phyloP scores from a whole-genome alignment of 2,888 invertebrate species.

The Eilema griseolum region DNA sequence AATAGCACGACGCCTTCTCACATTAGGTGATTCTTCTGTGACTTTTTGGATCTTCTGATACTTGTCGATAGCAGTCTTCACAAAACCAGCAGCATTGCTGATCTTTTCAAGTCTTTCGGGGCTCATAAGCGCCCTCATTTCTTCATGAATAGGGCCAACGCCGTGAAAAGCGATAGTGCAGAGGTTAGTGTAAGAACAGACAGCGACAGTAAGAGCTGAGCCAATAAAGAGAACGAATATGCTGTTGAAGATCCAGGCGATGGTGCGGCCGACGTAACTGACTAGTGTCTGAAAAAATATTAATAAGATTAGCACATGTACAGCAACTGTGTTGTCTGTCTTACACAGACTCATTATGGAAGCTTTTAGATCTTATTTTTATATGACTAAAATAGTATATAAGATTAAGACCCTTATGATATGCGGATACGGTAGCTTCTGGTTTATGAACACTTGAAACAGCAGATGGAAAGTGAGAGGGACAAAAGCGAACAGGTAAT shows the following conservation, averaged over 20 bases:
- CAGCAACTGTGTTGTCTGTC: too few species aligned
- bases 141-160: slow-evolving; percentile 85
- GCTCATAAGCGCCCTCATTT: slow-evolving; percentile 86
- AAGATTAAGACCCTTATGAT: too few species aligned
- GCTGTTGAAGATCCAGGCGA: slow-evolving; percentile 75
- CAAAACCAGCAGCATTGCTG: slow-evolving; percentile 86
- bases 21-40: slow-evolving; percentile 54
- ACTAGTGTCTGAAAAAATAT: slow-evolving; percentile 73
- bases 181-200: slow-evolving; percentile 88
- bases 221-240: slow-evolving; percentile 84
- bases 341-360: not conserved
- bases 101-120: slow-evolving; percentile 88
- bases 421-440: too few species aligned
- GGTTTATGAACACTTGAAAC: too few species aligned
- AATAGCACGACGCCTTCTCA: slow-evolving; percentile 64
- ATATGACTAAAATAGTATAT: too few species aligned
- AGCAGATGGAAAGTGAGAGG: too few species aligned
- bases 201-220: slow-evolving; percentile 73
- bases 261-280: slow-evolving; percentile 69
- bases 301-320: not conserved
- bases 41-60: slow-evolving; percentile 83
- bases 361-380: too few species aligned
- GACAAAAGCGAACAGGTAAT: too few species aligned
- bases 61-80: slow-evolving; percentile 88
- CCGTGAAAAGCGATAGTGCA: slow-evolving; percentile 88